Base-by-base conservation (phyloP, 2,888 invertebrate species). In the Pogonocherus hispidulus region DNA sequence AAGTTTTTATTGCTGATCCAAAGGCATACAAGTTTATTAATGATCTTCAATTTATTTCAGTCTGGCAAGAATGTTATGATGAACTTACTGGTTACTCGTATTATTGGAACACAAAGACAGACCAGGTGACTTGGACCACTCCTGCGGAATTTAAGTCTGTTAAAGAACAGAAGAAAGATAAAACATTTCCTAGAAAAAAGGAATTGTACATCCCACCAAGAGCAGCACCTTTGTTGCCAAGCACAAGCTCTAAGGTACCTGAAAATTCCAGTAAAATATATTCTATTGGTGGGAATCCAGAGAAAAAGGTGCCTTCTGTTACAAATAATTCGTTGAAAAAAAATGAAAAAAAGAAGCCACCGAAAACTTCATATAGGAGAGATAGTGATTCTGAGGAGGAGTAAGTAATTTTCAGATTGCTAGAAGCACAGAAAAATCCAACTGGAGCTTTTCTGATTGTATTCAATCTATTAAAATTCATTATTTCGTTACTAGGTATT, bases 51-150 rank as follows among this genome's bases (percentile, higher is more conserved):
- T 41, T 49, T 49, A n/a, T 22, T 60, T 67, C 85, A 89, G 88
- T 87, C 78, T 91, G 92, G 92, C 88, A 91, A 86, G 89, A 90
- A 81, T 91, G 90, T 77, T 87, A 86, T 72, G 91, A 91, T 79
- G 87, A 89, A 76, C 84, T 85, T 11, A 88, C 89, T 0, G 91
- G 91, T 1, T 91, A 88, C 80, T 86, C 89, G 1, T 91, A 91
- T 80, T 91, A 90, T 76, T 91, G 91, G 91, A 90, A 91, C 79
- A 85, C 87, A 14, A 85, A 87, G 73, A 89, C 90, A 0, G 90
- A 91, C 79, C 88, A 89, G 79, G 91, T 91, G 0, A 90, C 90
- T 8, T 91, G 91, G 91, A 89, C 90, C 69, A 86, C 88, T 76
- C 91, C 91, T 8, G 79, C 81, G 1, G 88, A 88, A 74, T 87